Conservation (phyloP, 2,888 invertebrate genomes). For the Plebejus melissa region DNA sequence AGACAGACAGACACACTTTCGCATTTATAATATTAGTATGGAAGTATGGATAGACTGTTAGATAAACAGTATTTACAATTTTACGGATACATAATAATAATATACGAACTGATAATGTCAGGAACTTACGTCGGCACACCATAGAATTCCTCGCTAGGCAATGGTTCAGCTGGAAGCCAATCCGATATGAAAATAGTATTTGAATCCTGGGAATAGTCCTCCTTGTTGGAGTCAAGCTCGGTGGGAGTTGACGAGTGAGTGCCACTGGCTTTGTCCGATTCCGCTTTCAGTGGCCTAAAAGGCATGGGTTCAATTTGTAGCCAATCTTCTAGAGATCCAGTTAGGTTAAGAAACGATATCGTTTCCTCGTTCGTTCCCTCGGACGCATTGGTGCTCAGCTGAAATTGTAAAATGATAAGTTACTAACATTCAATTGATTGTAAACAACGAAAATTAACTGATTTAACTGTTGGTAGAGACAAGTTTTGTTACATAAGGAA, state of each 20-base stretch:
- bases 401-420: conserved; percentile 26
- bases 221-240: conserved; percentile 35
- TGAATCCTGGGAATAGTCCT: conserved; percentile 34
- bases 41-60: no score
- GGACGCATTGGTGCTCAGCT: conserved; percentile 31
- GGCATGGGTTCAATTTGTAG: conserved; percentile 60
- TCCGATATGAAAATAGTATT: conserved; percentile 61
- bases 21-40: no score
- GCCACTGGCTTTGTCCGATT: conserved; percentile 38
- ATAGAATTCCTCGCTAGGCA: conserved; percentile 73
- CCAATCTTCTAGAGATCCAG: conserved; percentile 62
- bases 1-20: no score
- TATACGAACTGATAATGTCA: conserved; percentile 34
- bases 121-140: conserved; percentile 81
- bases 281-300: conserved; percentile 44
- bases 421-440: background rate
- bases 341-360: conserved; percentile 59
- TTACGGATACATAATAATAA: background rate
- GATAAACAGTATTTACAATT: no score
- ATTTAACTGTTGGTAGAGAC: background rate
- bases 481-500: background rate
- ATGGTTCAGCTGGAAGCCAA: conserved; percentile 80
- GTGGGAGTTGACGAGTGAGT: conserved; percentile 39
- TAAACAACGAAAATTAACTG: background rate
- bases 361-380: conserved; percentile 45